These are phyloP conservation scores for Mandrillus leucophaeus DNA, from an alignment of 2,113 vertebrate species.

Conservation along the genomic window DNA sequence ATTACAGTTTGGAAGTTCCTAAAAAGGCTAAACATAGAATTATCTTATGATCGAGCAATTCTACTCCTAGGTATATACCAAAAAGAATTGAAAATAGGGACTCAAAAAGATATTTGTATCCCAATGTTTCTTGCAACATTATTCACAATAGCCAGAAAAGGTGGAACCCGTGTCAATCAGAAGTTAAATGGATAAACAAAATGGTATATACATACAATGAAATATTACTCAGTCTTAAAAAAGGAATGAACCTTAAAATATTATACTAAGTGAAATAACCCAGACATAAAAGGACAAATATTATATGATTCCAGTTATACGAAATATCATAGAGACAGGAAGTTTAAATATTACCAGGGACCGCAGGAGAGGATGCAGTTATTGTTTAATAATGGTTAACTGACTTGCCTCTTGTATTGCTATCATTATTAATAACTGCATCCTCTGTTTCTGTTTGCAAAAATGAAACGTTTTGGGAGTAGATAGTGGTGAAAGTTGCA, in stretches of 20 bases:
- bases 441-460: background rate
- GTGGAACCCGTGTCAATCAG: background rate
- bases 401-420: too few species aligned
- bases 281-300: background rate
- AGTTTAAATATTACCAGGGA: background rate
- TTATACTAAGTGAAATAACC: background rate
- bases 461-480: background rate
- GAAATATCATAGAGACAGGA: background rate
- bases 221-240: background rate
- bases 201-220: background rate
- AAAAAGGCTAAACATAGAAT: background rate
- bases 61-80: background rate
- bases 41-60: background rate
- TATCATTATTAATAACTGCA: too few species aligned
- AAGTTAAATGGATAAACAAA: background rate
- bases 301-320: background rate
- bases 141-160: background rate
- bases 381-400: background rate
- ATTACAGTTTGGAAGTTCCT: background rate
- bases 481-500: background rate
- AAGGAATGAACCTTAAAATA: background rate
- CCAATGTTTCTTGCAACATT: background rate
- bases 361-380: background rate
- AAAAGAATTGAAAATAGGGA: background rate
- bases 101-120: background rate